Conservation (phyloP, 2,113 vertebrate genomes). For the Probosciger aterrimus region DNA sequence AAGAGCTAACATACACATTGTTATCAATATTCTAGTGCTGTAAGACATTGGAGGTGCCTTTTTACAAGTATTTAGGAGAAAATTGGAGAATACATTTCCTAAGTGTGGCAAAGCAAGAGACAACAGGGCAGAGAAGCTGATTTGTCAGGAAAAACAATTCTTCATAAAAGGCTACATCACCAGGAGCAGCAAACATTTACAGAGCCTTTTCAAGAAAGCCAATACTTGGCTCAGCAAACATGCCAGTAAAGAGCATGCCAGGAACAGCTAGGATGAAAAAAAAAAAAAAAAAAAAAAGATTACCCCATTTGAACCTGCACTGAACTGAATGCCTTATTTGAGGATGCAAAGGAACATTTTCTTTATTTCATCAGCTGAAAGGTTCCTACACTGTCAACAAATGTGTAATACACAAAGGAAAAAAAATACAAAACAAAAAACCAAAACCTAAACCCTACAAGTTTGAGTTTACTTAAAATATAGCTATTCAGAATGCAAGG, state of each 20-base stretch:
- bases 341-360: not conserved
- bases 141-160: not conserved
- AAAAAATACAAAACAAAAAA: not conserved
- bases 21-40: not conserved
- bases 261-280: not conserved
- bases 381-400: not conserved
- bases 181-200: not conserved
- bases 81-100: not conserved
- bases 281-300: not conserved
- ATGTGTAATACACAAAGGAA: not conserved
- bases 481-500: not conserved
- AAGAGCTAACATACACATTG: not conserved
- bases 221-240: not conserved
- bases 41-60: not conserved
- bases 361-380: not conserved
- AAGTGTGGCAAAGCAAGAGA: not conserved
- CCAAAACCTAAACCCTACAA: not conserved
- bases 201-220: not conserved
- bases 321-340: not conserved
- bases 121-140: not conserved
- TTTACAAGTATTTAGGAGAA: not conserved
- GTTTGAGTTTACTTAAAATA: not conserved
- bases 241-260: not conserved
- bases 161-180: not conserved
- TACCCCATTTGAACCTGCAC: not conserved